Evolutionary conservation across 2,113 vertebrate species (phyloP), one percentile per base, ranked within the genome.

Genomic region (Austrofundulus limnaeus): DNA sequence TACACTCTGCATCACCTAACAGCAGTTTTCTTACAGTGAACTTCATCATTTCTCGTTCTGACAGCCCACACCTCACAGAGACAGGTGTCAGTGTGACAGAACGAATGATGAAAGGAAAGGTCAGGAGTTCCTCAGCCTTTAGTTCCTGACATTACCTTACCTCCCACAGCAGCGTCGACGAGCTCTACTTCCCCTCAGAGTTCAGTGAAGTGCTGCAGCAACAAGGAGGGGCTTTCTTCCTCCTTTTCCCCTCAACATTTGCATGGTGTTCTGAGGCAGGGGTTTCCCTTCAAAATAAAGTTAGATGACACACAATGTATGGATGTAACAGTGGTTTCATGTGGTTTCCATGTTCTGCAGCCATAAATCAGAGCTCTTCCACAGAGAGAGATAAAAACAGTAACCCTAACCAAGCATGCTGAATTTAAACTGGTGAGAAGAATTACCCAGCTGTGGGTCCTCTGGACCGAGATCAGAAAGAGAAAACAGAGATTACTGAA

Each of bases 41-140:
- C 58, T 54, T 70, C 5, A n/a, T 50, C 3, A 4, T 17, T 9
- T 23, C 28, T 24, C 67, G 16, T 2, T 10, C 17, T 8, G 23
- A 19, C 31, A 66, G 23, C 57, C 38, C 45, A 71, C 69, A 41
- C 55, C 63, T 74, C 50, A 57, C 41, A 11, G 16, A 55, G 55
- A 67, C 66, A 66, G 60, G 54, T 43, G 60, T 61, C 45, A 61
- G 57, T 63, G 19, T 78, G 80, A 72, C 70, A 74, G 70, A 66
- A 70, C 66, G 63, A n/a, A n/a, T n/a, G 61, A 69, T 23, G 41
- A 62, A 52, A 71, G 61, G 61, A 87, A 89, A 90, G 85, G 83
- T 80, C 85, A 88, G 75, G 72, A 85, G 80, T 90, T 88, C 81
- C 81, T 88, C 70, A 79, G 60, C 61, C 58, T 59, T 52, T 49